Conservation (phyloP, 2,113 vertebrate species). For the Tupaia tana region DNA sequence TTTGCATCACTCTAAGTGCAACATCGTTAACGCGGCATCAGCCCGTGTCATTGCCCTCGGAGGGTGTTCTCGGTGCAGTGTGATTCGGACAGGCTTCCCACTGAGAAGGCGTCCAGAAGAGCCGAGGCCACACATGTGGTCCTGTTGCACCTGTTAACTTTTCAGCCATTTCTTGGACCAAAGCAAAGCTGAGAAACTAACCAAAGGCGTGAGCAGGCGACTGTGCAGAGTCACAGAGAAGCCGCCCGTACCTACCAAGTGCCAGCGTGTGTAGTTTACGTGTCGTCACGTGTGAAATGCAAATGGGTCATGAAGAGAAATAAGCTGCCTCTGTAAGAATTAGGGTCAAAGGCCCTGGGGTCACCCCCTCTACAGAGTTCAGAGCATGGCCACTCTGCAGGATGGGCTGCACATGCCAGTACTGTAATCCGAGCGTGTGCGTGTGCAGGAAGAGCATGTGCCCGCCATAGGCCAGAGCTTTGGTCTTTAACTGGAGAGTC, state of each 20-base stretch:
- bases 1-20: background rate
- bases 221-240: background rate
- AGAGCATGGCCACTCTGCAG: conserved; percentile 9
- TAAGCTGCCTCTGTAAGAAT: background rate
- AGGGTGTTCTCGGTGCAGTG: background rate
- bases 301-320: background rate
- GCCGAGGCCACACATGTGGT: background rate
- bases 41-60: background rate
- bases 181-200: conserved; percentile 43
- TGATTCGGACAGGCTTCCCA: background rate
- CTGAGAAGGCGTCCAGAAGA: conserved; percentile 24
- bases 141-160: conserved; percentile 36
- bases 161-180: background rate
- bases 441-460: background rate
- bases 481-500: background rate
- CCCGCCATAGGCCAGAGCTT: background rate
- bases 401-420: conserved; percentile 15
- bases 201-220: background rate
- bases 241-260: background rate
- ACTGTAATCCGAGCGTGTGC: background rate
- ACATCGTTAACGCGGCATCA: background rate
- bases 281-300: background rate
- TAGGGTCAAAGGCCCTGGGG: background rate
- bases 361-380: conserved; percentile 7
- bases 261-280: no score